Conservation (phyloP, 2,113 vertebrate genomes). For the Forbesichthys papilliferus region DNA sequence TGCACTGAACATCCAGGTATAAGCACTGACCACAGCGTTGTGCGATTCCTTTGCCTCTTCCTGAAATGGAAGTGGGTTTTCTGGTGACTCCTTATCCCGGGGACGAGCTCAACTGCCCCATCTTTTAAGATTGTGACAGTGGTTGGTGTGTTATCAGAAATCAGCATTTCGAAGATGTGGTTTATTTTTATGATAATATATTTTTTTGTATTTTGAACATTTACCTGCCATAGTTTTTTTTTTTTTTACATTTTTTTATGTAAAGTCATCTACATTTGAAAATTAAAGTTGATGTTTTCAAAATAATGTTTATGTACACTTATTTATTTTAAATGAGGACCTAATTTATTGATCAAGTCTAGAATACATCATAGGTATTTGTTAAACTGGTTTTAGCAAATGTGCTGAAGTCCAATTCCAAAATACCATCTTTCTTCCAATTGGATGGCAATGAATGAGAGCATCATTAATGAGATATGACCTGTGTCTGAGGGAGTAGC, state of each 20-base stretch:
- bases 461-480: slow-evolving; percentile 71
- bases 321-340: neutral
- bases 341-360: neutral
- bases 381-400: neutral
- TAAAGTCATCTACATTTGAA: slow-evolving; percentile 58
- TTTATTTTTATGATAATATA: slow-evolving; percentile 67
- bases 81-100: slow-evolving; percentile 23
- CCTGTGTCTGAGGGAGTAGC: slow-evolving; percentile 63
- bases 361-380: slow-evolving; percentile 1
- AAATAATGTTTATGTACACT: slow-evolving; percentile 16
- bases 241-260: slow-evolving; percentile 40
- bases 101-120: slow-evolving; percentile 19
- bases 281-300: slow-evolving; percentile 74
- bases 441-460: slow-evolving; percentile 56
- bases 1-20: slow-evolving; percentile 57
- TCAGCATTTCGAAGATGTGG: slow-evolving; percentile 54
- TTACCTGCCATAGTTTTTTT: slow-evolving; percentile 64
- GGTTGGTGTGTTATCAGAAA: slow-evolving; percentile 30
- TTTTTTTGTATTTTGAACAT: slow-evolving; percentile 71
- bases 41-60: slow-evolving; percentile 9
- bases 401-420: slow-evolving; percentile 13
- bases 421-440: slow-evolving; percentile 15
- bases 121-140: slow-evolving; percentile 25
- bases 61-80: slow-evolving; percentile 21
- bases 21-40: slow-evolving; percentile 42